Base-by-base conservation (phyloP, 2,888 invertebrate species). In the Fragum sueziense region DNA sequence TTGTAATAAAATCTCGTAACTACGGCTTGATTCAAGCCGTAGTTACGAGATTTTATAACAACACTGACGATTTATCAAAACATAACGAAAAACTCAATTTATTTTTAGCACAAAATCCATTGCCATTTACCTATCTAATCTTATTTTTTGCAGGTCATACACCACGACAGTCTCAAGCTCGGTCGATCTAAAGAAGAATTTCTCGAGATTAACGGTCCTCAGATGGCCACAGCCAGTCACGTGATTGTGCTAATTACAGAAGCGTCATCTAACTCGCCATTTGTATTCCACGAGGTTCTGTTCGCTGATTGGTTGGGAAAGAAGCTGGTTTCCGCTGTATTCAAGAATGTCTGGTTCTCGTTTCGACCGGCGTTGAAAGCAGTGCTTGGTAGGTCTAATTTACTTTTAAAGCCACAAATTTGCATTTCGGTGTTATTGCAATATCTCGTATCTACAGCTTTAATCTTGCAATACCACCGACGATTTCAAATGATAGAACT, bases 291-390 rank as follows among this genome's bases (percentile, higher is more conserved):
- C 61, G 92, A 92, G 75, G 88, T 90, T 7, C 84, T 92, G 27
- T 91, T 93, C 82, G 91, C 91, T 74, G 91, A 92, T 85, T 93
- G 93, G 93, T 79, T 93, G 59, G 91, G 91, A 61, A 92, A 92
- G 87, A 92, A 91, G 81, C 75, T 92, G 29, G 88, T 92, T 54
- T 90, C 90, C 1, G 90, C 89, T 29, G 88, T 92, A 86, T 92
- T 92, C 79, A 92, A 90, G 73, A 92, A 92, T 84, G 87, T 86
- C 11, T 93, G 93, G 92, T 37, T 33, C 27, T 85, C 67, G 7
- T 75, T 92, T 34, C 74, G 93, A 71, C 87, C 90, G 2, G 88
- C 91, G 1, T 74, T 93, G 54, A 91, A 90, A 78, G 92, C 92
- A 25, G 90, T 92, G 9, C 80, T 93, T 74, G 92, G 93, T 93